Percentiles rank a stretch among this genome's conserved stretches.
Evolutionary conservation across 2,113 vertebrate genomes (phyloP).

Genomic region (Orientallactaga bullata): DNA sequence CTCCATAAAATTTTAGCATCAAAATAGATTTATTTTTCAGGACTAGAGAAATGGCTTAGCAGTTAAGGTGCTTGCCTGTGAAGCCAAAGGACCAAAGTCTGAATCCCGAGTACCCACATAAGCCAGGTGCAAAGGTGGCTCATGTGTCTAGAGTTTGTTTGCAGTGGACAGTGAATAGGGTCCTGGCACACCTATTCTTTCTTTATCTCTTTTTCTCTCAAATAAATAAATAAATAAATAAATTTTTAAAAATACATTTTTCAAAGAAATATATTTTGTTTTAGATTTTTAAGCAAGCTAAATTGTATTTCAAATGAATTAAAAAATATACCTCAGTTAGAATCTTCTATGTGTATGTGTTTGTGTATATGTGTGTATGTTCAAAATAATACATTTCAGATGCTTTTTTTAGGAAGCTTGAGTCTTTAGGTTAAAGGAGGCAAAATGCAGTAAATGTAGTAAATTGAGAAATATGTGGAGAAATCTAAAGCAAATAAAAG

Average conservation of each 20-base stretch:
- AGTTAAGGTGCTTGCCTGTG: too few species aligned
- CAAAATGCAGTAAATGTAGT: neutral
- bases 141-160: too few species aligned
- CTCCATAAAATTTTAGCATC: constrained; percentile 41
- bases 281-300: constrained; percentile 27
- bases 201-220: too few species aligned
- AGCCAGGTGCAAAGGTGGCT: too few species aligned
- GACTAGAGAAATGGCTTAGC: too few species aligned
- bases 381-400: constrained; percentile 4
- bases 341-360: neutral
- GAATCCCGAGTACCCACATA: too few species aligned
- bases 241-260: neutral
- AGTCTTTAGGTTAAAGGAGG: constrained; percentile 15
- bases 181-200: too few species aligned
- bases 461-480: constrained; percentile 14
- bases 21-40: neutral
- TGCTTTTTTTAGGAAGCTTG: neutral
- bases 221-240: too few species aligned
- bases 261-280: constrained; percentile 51
- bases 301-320: constrained; percentile 37
- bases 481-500: constrained; percentile 55
- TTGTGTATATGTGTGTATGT: neutral
- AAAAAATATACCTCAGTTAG: neutral
- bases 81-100: too few species aligned
- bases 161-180: too few species aligned